phyloP scores from a whole-genome alignment of 2,113 vertebrate species.

The Zosterops borbonicus region DNA sequence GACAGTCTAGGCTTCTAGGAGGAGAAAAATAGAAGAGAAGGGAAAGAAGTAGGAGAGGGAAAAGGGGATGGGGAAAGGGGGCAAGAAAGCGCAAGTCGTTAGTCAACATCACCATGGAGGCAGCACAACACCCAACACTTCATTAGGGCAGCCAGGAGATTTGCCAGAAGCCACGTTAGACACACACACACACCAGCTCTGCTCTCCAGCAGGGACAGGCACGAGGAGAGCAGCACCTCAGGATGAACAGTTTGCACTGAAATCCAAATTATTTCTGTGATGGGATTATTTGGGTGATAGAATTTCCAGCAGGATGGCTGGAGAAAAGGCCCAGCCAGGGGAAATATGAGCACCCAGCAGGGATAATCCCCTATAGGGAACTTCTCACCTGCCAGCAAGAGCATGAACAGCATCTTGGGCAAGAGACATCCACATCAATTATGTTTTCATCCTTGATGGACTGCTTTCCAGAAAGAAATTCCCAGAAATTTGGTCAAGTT shows the following conservation, averaged over 20 bases:
- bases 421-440: neutral
- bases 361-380: fast-evolving
- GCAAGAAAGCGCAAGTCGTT: constrained; percentile 78
- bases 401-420: neutral
- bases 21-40: constrained; percentile 75
- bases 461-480: neutral
- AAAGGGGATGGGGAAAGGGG: constrained; percentile 63
- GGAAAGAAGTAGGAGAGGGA: constrained; percentile 34
- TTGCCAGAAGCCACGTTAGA: constrained; percentile 1
- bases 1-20: constrained; percentile 81
- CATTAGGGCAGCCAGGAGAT: constrained; percentile 19
- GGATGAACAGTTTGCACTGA: neutral
- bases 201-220: neutral
- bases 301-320: neutral
- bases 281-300: neutral
- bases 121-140: constrained; percentile 22
- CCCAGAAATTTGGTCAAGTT: neutral
- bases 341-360: fast-evolving
- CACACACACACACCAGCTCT: neutral
- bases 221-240: neutral
- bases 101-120: constrained; percentile 76
- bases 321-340: neutral
- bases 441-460: fast-evolving
- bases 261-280: fast-evolving
- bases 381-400: neutral